A percentile compares a stretch with the other conserved stretches of the same genome.
These are phyloP conservation scores for Penaeus vannamei DNA, from an alignment of 1,140 invertebrate genomes.

Conservation along the genomic window DNA sequence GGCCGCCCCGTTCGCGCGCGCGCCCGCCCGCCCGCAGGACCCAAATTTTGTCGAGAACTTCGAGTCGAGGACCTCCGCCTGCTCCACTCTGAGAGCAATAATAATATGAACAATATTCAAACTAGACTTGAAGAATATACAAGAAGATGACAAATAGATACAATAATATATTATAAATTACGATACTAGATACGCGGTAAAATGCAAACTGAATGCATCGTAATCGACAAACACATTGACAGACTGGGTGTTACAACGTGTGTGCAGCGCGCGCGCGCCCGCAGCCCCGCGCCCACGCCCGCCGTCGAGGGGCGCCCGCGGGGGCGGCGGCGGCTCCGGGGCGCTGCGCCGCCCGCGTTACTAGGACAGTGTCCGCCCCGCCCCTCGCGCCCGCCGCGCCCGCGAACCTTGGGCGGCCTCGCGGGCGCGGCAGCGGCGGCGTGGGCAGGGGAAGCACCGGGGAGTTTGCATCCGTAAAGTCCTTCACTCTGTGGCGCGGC, in stretches of 20 bases:
- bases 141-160: conserved; percentile 68
- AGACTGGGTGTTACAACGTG: conserved; percentile 51
- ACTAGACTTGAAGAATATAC: conserved; percentile 68
- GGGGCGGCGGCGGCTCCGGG: conserved; percentile 5
- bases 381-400: neutral
- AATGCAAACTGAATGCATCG: conserved; percentile 60
- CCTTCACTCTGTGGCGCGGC: conserved; percentile 55
- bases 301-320: neutral
- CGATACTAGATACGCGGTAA: conserved; percentile 67
- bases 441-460: conserved; percentile 31
- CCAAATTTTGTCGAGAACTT: conserved; percentile 37
- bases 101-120: conserved; percentile 68
- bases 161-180: conserved; percentile 68
- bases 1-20: neutral
- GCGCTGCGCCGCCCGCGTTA: conserved; percentile 50
- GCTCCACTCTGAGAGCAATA: conserved; percentile 66
- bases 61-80: conserved; percentile 42
- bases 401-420: neutral
- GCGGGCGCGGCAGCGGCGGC: conserved; percentile 8
- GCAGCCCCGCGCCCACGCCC: neutral
- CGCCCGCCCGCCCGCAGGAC: conserved; percentile 30
- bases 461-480: conserved; percentile 63
- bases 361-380: conserved; percentile 51
- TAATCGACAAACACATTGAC: conserved; percentile 63
- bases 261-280: neutral